A percentile compares a stretch with the other conserved stretches of the same genome.
Conservation (phyloP, 2,797 vertebrate species). For the Benthosema pterotum region DNA sequence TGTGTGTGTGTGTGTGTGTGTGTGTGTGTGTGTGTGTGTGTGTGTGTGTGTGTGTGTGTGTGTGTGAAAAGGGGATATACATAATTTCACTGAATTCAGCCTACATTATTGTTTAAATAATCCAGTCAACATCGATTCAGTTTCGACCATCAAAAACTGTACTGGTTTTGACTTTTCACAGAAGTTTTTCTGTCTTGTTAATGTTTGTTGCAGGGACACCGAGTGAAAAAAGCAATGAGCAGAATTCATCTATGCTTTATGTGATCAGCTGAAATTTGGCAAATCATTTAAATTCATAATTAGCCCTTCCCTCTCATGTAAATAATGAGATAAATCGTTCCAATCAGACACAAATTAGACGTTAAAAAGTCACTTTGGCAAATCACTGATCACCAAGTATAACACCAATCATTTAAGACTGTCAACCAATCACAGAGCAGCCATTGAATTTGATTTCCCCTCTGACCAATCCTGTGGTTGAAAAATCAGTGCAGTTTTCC, state of each 20-base stretch:
- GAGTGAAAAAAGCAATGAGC: constrained; percentile 46
- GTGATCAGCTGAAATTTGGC: constrained; percentile 56
- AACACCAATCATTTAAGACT: constrained; percentile 20
- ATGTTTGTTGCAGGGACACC: constrained; percentile 26
- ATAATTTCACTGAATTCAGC: constrained; percentile 61
- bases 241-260: constrained; percentile 33
- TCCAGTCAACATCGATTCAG: constrained; percentile 59
- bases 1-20: too few species aligned
- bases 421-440: constrained; percentile 43
- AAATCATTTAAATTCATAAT: constrained; percentile 37
- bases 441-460: constrained; percentile 36
- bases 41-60: too few species aligned
- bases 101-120: constrained; percentile 63
- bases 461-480: constrained; percentile 54
- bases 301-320: constrained; percentile 51
- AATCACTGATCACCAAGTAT: constrained; percentile 31
- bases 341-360: constrained; percentile 62
- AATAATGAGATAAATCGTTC: constrained; percentile 48
- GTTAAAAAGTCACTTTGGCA: constrained; percentile 52
- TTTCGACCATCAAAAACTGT: constrained; percentile 74
- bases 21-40: too few species aligned
- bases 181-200: constrained; percentile 37
- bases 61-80: constrained; percentile 50
- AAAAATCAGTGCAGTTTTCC: constrained; percentile 84
- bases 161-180: constrained; percentile 73